These are phyloP conservation scores for Eumacrocentrus americanus DNA, from an alignment of 2,888 invertebrate species.

Conservation along the genomic window DNA sequence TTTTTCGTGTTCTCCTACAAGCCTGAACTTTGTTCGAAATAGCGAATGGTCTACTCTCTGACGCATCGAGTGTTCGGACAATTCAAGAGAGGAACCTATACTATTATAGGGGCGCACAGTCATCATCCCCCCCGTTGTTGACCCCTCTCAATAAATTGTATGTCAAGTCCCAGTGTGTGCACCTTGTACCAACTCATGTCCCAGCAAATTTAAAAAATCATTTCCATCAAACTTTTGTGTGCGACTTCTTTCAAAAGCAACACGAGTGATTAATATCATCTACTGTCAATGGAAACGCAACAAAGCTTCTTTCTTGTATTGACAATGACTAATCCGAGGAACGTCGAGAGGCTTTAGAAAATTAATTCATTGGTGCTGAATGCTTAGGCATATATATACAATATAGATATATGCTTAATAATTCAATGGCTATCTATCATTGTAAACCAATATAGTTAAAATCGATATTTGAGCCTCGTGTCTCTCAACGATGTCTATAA, in stretches of 20 bases:
- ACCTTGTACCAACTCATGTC: conserved; percentile 1
- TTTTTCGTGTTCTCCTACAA: conserved; percentile 43
- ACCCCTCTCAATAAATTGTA: conserved; percentile 22
- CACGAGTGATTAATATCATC: background rate
- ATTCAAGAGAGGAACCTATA: conserved; percentile 33
- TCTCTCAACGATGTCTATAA: no score
- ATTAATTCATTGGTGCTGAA: conserved; percentile 7
- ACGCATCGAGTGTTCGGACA: conserved; percentile 32
- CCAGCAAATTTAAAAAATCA: background rate
- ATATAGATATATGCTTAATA: no score
- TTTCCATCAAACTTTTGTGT: background rate
- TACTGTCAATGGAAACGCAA: background rate
- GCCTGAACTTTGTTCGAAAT: conserved; percentile 34
- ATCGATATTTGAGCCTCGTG: no score
- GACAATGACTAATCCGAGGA: background rate
- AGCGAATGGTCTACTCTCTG: conserved; percentile 25
- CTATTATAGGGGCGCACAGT: conserved; percentile 34
- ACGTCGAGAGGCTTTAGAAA: background rate
- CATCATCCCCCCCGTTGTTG: conserved; percentile 21
- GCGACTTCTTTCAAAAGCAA: background rate
- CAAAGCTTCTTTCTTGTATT: background rate
- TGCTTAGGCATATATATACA: no score
- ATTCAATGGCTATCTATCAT: no score
- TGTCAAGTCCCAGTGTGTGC: conserved; percentile 22
- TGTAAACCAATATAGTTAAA: no score